Evolutionary conservation across 2,113 vertebrate genomes (phyloP).

Genomic region (Sebastes fasciatus): DNA sequence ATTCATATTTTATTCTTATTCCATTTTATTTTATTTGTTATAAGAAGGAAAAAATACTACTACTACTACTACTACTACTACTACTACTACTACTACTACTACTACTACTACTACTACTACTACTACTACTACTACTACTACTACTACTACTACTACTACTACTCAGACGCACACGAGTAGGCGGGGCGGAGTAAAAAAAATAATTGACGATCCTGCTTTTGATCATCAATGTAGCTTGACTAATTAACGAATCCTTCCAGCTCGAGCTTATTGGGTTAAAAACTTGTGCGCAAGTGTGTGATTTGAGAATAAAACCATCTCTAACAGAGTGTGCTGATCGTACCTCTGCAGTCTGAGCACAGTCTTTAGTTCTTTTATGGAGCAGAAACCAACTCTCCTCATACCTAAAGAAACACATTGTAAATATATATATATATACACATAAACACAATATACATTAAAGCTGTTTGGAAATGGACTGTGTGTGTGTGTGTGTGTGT

Average conservation of each 20-base stretch:
- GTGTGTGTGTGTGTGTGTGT: conserved; percentile 1
- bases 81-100: no score
- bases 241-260: not conserved
- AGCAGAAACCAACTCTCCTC: conserved; percentile 74
- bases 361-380: conserved; percentile 72
- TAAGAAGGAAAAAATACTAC: no score
- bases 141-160: no score
- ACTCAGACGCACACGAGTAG: no score
- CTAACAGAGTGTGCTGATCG: not conserved
- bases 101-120: no score
- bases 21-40: no score
- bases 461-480: not conserved
- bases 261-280: not conserved
- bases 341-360: conserved; percentile 73
- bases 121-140: no score
- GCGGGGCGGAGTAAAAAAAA: no score
- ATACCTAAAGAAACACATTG: conserved; percentile 54
- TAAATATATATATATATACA: no score
- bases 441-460: not conserved
- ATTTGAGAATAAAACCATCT: not conserved
- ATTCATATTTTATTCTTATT: no score
- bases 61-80: no score
- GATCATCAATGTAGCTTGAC: not conserved
- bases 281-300: not conserved
- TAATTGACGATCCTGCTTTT: no score